Percentiles rank a stretch among this genome's conserved stretches.
Evolutionary conservation across 2,888 invertebrate species (phyloP).

Genomic region (Dynastes tityus): DNA sequence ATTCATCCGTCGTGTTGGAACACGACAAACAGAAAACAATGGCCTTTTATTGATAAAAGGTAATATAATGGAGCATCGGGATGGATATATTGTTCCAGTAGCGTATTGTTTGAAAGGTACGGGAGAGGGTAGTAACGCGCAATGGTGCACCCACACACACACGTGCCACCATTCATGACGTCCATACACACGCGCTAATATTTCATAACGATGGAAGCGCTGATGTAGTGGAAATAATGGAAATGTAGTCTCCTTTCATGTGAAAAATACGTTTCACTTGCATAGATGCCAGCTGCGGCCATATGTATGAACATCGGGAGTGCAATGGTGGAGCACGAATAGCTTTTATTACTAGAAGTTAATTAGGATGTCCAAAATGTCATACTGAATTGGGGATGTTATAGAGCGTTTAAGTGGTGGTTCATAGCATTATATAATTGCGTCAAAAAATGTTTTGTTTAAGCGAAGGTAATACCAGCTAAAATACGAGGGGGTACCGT

Average conservation of each 20-base stretch:
- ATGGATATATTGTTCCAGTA: constrained; percentile 32
- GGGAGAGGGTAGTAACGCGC: neutral
- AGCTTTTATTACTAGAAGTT: neutral
- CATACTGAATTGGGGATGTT: no score
- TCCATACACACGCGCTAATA: constrained; percentile 17
- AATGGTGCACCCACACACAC: neutral
- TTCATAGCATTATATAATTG: no score
- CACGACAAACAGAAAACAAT: constrained; percentile 33
- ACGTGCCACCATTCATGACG: neutral
- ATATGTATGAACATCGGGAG: neutral
- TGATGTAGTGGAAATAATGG: constrained; percentile 35
- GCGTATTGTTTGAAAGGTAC: constrained; percentile 10
- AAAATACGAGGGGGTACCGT: no score
- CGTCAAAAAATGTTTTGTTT: no score
- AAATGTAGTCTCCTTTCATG: constrained; percentile 32
- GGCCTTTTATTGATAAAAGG: constrained; percentile 32
- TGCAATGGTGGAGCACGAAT: neutral
- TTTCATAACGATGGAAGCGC: constrained; percentile 23
- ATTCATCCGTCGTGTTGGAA: constrained; percentile 10
- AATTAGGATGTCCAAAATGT: neutral
- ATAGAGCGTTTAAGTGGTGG: no score
- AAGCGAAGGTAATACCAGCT: no score
- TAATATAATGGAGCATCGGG: constrained; percentile 28
- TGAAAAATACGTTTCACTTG: constrained; percentile 23
- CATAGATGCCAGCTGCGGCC: neutral